phyloP scores from a whole-genome alignment of 2,888 invertebrate genomes.

The Melanostoma mellinum region DNA sequence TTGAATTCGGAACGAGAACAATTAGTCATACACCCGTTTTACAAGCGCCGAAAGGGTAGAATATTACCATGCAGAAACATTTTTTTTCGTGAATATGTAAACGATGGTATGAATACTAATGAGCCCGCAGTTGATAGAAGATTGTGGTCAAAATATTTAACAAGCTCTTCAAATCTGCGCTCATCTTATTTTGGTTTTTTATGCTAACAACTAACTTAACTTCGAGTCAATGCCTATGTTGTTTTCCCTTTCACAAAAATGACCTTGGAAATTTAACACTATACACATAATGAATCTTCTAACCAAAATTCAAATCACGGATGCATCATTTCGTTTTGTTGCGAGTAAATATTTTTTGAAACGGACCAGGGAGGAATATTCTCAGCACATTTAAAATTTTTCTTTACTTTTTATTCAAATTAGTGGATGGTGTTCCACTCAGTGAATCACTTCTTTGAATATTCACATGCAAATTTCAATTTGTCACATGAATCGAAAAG shows the following conservation, averaged over 20 bases:
- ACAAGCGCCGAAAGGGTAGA: neutral
- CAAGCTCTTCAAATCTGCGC: constrained; percentile 40
- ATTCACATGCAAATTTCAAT: too few relatives aligned
- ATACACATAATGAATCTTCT: constrained; percentile 18
- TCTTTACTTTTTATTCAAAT: neutral
- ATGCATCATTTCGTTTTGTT: constrained; percentile 38
- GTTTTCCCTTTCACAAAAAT: constrained; percentile 37
- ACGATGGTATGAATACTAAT: constrained; percentile 22
- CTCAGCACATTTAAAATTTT: constrained; percentile 10
- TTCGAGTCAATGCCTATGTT: constrained; percentile 28
- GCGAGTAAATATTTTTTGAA: constrained; percentile 14
- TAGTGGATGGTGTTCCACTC: neutral
- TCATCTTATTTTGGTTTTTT: constrained; percentile 18
- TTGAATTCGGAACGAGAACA: constrained; percentile 11
- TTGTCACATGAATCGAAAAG: too few relatives aligned
- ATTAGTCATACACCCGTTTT: neutral
- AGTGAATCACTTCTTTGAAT: too few relatives aligned
- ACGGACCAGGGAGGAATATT: constrained; percentile 2
- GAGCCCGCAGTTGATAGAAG: neutral
- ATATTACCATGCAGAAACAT: neutral
- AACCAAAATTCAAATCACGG: constrained; percentile 54
- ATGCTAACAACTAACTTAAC: constrained; percentile 25
- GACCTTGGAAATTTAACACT: constrained; percentile 55
- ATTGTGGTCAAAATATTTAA: constrained; percentile 35
- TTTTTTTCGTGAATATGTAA: constrained; percentile 13